phyloP scores from a whole-genome alignment of 37 sponge, comb jelly and placozoan species.

The Theonella swinhoei region DNA sequence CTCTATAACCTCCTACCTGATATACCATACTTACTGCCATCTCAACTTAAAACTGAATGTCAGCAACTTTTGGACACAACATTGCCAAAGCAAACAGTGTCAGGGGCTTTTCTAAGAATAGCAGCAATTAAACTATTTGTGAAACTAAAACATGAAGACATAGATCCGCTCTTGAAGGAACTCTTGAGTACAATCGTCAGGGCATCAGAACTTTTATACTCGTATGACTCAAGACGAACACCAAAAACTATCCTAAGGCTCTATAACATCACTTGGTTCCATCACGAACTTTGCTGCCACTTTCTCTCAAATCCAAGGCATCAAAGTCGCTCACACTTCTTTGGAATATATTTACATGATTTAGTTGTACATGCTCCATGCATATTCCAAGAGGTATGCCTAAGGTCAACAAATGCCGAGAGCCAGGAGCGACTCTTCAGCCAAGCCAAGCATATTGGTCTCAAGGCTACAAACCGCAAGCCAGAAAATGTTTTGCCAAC shows the following conservation, averaged over 20 bases:
- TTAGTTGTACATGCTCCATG: not conserved
- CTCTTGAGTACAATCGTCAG: slow-evolving; percentile 6
- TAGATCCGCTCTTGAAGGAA: not conserved
- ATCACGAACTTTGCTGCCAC: slow-evolving; percentile 22
- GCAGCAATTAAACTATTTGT: slow-evolving; percentile 17
- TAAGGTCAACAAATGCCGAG: slow-evolving; percentile 33
- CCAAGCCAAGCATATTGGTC: too few relatives aligned
- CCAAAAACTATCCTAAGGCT: slow-evolving; percentile 21
- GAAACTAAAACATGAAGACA: not conserved
- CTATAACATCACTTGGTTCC: slow-evolving; percentile 44
- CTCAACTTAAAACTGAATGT: slow-evolving; percentile 6
- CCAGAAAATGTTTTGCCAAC: slow-evolving; percentile 21
- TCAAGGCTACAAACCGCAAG: too few relatives aligned
- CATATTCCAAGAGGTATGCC: slow-evolving; percentile 12
- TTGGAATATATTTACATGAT: slow-evolving; percentile 31
- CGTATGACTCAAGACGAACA: slow-evolving; percentile 2
- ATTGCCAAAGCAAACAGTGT: not conserved
- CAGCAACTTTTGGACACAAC: not conserved
- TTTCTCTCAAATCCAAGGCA: not conserved
- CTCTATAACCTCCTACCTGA: slow-evolving; percentile 1
- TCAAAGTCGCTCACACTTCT: not conserved
- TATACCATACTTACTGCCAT: slow-evolving; percentile 1
- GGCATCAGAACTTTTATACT: slow-evolving; percentile 25
- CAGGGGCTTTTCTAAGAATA: not conserved
- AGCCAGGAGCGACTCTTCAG: too few relatives aligned